These are phyloP conservation scores for Anisognathus igniventris DNA, from an alignment of 2,797 vertebrate species.

Conservation along the genomic window DNA sequence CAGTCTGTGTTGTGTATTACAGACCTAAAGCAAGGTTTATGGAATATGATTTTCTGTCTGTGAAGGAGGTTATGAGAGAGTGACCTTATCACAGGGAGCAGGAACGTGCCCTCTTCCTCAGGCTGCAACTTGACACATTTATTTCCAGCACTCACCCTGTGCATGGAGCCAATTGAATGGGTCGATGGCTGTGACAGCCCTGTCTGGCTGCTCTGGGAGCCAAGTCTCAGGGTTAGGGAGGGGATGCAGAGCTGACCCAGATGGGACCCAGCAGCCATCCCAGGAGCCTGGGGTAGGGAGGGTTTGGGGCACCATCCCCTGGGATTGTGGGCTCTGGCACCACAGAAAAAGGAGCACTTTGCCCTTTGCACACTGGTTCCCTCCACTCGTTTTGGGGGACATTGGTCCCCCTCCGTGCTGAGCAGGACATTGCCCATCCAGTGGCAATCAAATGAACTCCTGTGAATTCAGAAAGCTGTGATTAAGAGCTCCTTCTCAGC, in stretches of 20 bases:
- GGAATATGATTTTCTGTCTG: not conserved
- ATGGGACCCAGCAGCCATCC: not conserved
- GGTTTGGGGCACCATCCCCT: not conserved
- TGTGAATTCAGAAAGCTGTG: not conserved
- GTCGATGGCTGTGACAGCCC: not conserved
- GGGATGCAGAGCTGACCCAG: not conserved
- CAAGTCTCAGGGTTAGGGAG: not conserved
- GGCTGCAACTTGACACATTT: not conserved
- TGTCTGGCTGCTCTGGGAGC: not conserved
- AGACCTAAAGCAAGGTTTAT: not conserved
- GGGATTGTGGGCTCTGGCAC: not conserved
- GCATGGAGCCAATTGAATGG: rapidly evolving
- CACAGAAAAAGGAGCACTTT: rapidly evolving
- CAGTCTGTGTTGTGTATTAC: not conserved
- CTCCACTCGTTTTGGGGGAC: rapidly evolving
- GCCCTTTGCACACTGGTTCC: not conserved
- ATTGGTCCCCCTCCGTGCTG: not conserved
- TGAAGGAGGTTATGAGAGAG: not conserved
- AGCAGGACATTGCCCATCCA: not conserved
- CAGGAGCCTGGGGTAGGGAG: not conserved
- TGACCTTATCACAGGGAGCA: not conserved
- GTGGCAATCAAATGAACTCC: not conserved
- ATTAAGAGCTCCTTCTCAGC: not conserved
- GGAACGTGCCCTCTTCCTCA: not conserved
- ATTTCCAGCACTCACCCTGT: not conserved